Evolutionary conservation across 2,797 vertebrate species (phyloP).

Genomic region (Linurgus olivaceus): DNA sequence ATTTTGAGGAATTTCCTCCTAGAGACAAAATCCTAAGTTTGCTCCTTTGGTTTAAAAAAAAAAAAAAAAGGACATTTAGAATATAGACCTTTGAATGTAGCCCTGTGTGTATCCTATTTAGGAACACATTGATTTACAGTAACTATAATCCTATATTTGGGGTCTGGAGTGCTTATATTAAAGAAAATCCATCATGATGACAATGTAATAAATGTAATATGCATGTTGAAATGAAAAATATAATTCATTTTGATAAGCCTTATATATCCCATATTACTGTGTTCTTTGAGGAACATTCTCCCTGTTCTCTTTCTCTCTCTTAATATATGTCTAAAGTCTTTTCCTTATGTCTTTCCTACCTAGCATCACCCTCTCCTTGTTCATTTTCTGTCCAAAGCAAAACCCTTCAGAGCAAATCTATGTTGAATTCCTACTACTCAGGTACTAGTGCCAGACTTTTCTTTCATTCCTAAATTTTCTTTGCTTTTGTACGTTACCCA

Average conservation of each 20-base stretch:
- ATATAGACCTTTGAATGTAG: not conserved
- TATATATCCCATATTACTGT: constrained; percentile 51
- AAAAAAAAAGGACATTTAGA: not conserved
- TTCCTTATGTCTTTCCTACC: constrained; percentile 72
- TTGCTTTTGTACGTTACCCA: constrained; percentile 1
- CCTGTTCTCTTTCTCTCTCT: constrained; percentile 62
- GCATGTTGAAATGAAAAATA: constrained; percentile 63
- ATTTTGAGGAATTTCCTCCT: not conserved
- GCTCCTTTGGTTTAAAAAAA: not conserved
- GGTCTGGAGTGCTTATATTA: constrained; percentile 36
- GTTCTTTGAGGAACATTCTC: constrained; percentile 65
- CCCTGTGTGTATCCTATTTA: not conserved
- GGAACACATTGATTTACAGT: constrained; percentile 26
- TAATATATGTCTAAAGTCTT: constrained; percentile 68
- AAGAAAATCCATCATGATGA: constrained; percentile 51
- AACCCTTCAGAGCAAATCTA: constrained; percentile 87
- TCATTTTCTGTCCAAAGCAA: constrained; percentile 90
- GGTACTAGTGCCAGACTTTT: constrained; percentile 75
- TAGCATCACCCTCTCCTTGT: constrained; percentile 85
- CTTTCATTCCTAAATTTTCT: constrained; percentile 48
- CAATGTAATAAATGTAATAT: constrained; percentile 62
- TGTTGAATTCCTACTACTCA: constrained; percentile 88
- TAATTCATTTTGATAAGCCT: constrained; percentile 51
- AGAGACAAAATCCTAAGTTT: not conserved
- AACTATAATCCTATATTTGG: constrained; percentile 10